Evolutionary conservation across 2,113 vertebrate species (phyloP), one percentile per base, ranked within the genome.

Genomic region (Elephas maximus): DNA sequence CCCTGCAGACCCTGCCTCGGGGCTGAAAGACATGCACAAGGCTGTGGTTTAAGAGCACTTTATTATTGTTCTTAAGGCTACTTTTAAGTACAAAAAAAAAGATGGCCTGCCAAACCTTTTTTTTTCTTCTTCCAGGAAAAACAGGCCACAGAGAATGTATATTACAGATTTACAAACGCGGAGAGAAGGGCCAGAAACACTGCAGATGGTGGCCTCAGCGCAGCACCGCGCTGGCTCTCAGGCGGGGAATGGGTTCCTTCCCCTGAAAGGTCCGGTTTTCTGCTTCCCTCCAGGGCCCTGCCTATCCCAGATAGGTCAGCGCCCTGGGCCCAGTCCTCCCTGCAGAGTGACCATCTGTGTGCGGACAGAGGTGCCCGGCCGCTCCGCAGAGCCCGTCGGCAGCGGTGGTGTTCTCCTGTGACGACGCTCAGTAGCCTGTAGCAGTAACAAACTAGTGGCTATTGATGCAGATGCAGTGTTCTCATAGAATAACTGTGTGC

Each of bases 51-150:
- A 99, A 99, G 99, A 99, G 99, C 99, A 99, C 99, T 99, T 99
- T 99, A 99, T 99, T 99, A 99, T 99, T 99, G 99, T 99, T 98
- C 97, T 99, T 99, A 99, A 99, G 99, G 99, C 99, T 99, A 99
- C 99, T 99, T 99, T 99, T 99, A 99, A 99, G 99, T 99, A 99
- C 99, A 99, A 99, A 99, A 99, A 53, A 98, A 99, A 99, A 99
- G 99, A 99, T 99, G 99, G 99, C 99, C 99, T 99, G 99, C 99
- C 99, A 99, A 99, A 99, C 99, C 99, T 99, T 99, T 99, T 99
- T 99, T 98, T 98, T 98, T 99, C 98, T 97, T 98, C 99, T 98
- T 97, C 99, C 99, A 99, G 99, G 98, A 99, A 99, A 99, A 99
- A 99, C 99, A 99, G 99, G 99, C 99, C 99, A 99, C 99, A 98